Evolutionary conservation across 1,140 invertebrate genomes (phyloP).

Genomic region (Zaprionus nigranus): DNA sequence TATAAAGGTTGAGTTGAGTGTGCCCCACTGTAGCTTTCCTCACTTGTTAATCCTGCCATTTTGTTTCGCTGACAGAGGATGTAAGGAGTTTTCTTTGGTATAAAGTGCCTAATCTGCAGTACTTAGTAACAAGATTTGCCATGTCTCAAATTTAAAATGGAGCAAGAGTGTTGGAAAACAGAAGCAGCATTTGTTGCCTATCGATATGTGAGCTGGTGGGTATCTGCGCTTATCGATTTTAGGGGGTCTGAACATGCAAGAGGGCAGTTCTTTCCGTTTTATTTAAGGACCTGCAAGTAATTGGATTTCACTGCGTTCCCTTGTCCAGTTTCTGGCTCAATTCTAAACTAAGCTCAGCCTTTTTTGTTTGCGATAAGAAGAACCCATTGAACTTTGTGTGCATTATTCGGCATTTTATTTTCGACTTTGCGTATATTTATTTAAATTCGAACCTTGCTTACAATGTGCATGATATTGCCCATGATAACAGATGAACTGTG

Average conservation of each 20-base stretch:
- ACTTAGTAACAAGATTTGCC: constrained; percentile 1
- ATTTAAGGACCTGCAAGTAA: constrained; percentile 2
- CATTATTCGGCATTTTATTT: constrained; percentile 8
- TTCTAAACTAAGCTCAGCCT: not conserved
- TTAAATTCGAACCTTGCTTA: constrained; percentile 6
- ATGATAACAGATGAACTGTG: constrained; percentile 38
- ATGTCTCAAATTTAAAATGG: not conserved
- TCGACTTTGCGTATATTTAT: constrained; percentile 11
- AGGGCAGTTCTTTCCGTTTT: not conserved
- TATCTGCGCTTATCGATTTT: not conserved
- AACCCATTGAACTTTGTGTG: not conserved
- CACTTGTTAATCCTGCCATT: constrained; percentile 1
- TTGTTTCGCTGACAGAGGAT: constrained; percentile 4
- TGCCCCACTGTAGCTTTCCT: not conserved
- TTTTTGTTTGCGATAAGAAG: not conserved
- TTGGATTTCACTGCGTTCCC: not conserved
- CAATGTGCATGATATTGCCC: constrained; percentile 8
- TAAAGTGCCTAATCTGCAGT: constrained; percentile 1
- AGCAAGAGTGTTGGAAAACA: not conserved
- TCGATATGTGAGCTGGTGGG: not conserved
- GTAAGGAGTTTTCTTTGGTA: not conserved
- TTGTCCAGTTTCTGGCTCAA: not conserved
- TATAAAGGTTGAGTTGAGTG: no score
- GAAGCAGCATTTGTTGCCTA: not conserved
- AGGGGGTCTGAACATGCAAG: not conserved